Evolutionary conservation across 2,888 invertebrate genomes (phyloP).

Genomic region (Netelia melanura): DNA sequence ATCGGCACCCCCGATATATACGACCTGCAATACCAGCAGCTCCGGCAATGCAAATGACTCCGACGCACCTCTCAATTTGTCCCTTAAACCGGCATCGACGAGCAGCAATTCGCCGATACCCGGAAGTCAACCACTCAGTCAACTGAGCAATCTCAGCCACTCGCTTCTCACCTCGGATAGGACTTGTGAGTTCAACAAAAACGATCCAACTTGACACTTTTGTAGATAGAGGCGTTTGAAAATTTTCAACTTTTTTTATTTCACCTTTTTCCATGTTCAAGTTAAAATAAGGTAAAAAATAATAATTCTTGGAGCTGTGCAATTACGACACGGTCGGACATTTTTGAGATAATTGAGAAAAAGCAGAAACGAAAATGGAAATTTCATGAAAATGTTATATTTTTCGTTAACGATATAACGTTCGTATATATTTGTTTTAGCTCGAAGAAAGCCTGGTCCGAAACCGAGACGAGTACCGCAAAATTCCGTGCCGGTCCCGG

Average conservation of each 20-base stretch:
- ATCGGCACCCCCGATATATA: constrained; percentile 86
- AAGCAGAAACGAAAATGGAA: too few relatives aligned
- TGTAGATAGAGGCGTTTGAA: not conserved
- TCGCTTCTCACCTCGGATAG: constrained; percentile 85
- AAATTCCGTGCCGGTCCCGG: constrained; percentile 86
- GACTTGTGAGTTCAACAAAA: constrained; percentile 85
- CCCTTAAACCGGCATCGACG: constrained; percentile 89
- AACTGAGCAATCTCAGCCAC: constrained; percentile 84
- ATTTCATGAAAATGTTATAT: too few relatives aligned
- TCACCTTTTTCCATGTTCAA: not conserved
- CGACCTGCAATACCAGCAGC: constrained; percentile 85
- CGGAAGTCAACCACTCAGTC: constrained; percentile 82
- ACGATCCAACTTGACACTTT: not conserved
- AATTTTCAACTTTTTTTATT: not conserved
- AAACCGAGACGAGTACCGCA: constrained; percentile 88
- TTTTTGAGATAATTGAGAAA: too few relatives aligned
- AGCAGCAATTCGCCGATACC: constrained; percentile 80
- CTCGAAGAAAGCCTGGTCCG: constrained; percentile 91
- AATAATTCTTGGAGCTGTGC: too few relatives aligned
- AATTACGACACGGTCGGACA: too few relatives aligned
- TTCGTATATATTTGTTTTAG: constrained; percentile 82
- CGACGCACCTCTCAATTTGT: constrained; percentile 93
- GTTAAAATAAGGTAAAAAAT: too few relatives aligned
- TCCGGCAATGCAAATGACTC: constrained; percentile 86
- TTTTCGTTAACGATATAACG: not conserved